Evolutionary conservation across 2,797 vertebrate genomes (phyloP).

Genomic region (Molossus alvarezi): DNA sequence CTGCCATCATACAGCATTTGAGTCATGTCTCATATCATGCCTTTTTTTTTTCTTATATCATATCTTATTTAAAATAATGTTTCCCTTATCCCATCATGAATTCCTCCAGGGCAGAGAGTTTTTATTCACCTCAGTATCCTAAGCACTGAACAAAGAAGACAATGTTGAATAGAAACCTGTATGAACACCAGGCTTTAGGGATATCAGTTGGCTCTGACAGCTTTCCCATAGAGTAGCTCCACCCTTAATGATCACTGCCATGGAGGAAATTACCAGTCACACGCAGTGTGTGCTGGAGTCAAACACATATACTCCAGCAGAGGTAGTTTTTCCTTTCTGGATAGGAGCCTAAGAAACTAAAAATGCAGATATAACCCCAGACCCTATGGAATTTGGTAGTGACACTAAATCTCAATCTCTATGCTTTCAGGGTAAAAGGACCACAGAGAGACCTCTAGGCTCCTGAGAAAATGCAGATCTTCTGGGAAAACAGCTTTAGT

Average conservation of each 20-base stretch:
- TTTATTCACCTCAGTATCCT: constrained; percentile 27
- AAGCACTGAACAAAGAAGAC: constrained; percentile 47
- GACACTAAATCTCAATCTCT: constrained; percentile 39
- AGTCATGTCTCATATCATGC: background rate
- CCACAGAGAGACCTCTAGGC: background rate
- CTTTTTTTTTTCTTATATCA: background rate
- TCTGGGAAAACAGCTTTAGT: constrained; percentile 11
- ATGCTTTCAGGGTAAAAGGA: background rate
- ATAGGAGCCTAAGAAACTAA: constrained; percentile 1
- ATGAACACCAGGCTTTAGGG: background rate
- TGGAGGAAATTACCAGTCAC: background rate
- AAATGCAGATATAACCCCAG: background rate
- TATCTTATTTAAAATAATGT: constrained; percentile 60
- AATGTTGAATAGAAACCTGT: background rate
- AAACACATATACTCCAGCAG: background rate
- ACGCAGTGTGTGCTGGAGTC: background rate
- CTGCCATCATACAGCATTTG: background rate
- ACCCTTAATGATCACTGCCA: background rate
- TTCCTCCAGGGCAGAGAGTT: constrained; percentile 3
- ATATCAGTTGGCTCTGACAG: background rate
- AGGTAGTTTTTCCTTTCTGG: background rate
- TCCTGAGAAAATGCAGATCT: background rate
- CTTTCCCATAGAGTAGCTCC: background rate
- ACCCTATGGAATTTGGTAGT: background rate
- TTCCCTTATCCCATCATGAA: background rate